phyloP scores from a whole-genome alignment of 2,888 invertebrate species.

The Lasius fuliginosus region DNA sequence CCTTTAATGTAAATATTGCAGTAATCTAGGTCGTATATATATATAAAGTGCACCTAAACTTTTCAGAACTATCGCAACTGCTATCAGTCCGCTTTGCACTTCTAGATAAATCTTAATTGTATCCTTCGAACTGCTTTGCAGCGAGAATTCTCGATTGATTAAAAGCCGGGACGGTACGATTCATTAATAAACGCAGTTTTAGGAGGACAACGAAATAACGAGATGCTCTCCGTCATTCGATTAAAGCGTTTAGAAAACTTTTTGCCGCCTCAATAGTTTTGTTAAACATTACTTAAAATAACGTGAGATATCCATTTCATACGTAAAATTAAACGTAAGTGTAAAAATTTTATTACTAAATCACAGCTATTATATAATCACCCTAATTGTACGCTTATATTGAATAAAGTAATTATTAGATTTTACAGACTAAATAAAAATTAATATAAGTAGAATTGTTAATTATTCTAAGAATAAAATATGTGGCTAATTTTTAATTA shows the following conservation, averaged over 20 bases:
- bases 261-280: constrained; percentile 3
- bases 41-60: constrained; percentile 48
- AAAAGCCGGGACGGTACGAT: constrained; percentile 66
- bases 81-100: constrained; percentile 66
- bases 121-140: constrained; percentile 70
- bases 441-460: not conserved
- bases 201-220: constrained; percentile 43
- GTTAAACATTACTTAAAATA: constrained; percentile 6
- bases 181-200: constrained; percentile 69
- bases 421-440: not conserved
- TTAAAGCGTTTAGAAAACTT: constrained; percentile 36
- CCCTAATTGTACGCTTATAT: not conserved
- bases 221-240: constrained; percentile 46
- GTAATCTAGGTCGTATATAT: constrained; percentile 38
- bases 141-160: constrained; percentile 65
- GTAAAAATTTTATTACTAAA: not conserved
- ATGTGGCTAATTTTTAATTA: not conserved
- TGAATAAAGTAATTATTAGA: constrained; percentile 4
- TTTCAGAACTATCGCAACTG: constrained; percentile 32
- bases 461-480: not conserved
- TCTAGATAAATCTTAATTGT: constrained; percentile 75
- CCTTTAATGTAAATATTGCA: constrained; percentile 49
- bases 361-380: not conserved
- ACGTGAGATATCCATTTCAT: not conserved
- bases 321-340: not conserved